A percentile compares a stretch with the other conserved stretches of the same genome.
Conservation (phyloP, 2,797 vertebrate species). For the Coendou prehensilis region DNA sequence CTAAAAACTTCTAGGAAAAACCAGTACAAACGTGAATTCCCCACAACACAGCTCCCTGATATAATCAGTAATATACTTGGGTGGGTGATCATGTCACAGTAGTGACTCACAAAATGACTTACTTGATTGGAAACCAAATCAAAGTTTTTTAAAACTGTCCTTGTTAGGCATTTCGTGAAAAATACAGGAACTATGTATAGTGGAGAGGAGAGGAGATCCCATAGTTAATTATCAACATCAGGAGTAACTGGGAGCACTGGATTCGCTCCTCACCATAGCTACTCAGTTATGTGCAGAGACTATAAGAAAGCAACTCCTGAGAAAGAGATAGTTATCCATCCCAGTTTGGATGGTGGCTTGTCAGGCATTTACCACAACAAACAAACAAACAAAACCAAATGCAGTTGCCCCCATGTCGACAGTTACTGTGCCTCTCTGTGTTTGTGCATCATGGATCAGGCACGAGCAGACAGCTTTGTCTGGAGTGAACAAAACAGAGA, state of each 20-base stretch:
- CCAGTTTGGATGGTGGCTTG: neutral
- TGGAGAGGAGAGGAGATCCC: no score
- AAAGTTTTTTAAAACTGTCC: neutral
- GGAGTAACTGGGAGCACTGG: no score
- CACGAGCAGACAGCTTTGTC: neutral
- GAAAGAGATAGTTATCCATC: neutral
- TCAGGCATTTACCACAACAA: neutral
- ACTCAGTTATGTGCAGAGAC: neutral
- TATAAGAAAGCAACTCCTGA: neutral
- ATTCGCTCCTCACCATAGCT: neutral
- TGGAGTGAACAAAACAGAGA: neutral
- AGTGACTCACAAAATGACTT: neutral
- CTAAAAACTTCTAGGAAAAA: slow-evolving; percentile 5
- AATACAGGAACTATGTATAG: neutral
- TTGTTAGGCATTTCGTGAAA: neutral
- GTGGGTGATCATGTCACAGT: neutral
- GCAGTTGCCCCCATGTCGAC: neutral
- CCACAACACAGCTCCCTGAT: neutral
- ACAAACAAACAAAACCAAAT: neutral
- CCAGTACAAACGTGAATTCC: neutral
- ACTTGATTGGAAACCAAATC: neutral
- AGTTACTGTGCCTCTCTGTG: neutral
- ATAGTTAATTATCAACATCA: neutral
- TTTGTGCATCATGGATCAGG: neutral
- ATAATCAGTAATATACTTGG: neutral